Base-by-base conservation (phyloP, 1,140 invertebrate species). In the Solen grandis region DNA sequence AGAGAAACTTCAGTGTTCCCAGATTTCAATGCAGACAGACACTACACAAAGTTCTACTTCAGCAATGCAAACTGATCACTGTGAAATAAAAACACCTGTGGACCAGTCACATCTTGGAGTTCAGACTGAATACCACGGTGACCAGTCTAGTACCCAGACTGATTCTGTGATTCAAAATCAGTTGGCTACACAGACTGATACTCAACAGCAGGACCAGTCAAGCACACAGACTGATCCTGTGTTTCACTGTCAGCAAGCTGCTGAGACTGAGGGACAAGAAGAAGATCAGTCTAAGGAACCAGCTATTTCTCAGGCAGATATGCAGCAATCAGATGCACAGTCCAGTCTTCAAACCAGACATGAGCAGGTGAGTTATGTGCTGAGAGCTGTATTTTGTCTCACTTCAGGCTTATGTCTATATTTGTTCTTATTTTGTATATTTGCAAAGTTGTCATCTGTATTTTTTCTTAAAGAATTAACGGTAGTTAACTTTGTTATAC, bases 61-160 rank as follows among this genome's bases (percentile, higher is more conserved):
- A 2, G 19, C 19, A 19, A n/a, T 19, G 19, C 50, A 54, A 22
- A 54, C 50, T 54, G 25, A 54, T 54, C 50, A 54, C n/a, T n/a
- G n/a, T n/a, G n/a, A n/a, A n/a, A n/a, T n/a, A n/a, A n/a, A n/a
- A 54, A 54, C 50, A 54, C 25, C 25, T 14, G n/a, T 60, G 27
- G 29, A 60, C 27, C 57, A 60, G 4, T 22, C 14, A 22, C n/a
- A 60, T 14, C n/a, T 5, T 60, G 14, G 14, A 13, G 2, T 27
- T 27, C 57, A 60, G 29, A 60, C 57, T 60, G 57, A 60, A 14
- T 22, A 5, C 3, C n/a, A 22, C 19, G 19, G 57, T 29, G 52
- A 46, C 50, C 68, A 70, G 31, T 46, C 68, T n/a, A 52, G 50
- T 19, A 27, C 35, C 14, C 78, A 81, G 38, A 81, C 78, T 60